A percentile compares a stretch with the other conserved stretches of the same genome.
Evolutionary conservation across 2,797 vertebrate genomes (phyloP).

Genomic region (Sebastolobus alascanus): DNA sequence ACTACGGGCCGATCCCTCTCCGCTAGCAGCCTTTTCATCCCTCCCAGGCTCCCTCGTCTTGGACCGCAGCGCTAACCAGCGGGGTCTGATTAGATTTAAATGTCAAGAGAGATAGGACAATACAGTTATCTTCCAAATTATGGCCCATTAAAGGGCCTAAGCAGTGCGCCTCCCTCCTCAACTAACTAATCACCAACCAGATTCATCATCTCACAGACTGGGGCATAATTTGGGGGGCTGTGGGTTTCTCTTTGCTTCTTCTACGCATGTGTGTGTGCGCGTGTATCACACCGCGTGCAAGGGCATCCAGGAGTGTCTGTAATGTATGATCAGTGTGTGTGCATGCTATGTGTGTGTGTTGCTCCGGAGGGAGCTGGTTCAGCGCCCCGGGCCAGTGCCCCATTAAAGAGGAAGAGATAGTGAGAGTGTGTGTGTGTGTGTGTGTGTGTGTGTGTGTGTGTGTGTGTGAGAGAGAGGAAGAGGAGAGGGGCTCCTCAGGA

Average conservation of each 20-base stretch:
- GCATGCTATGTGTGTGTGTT: slow-evolving; percentile 59
- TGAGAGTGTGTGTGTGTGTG: slow-evolving; percentile 6
- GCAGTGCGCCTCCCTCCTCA: slow-evolving; percentile 73
- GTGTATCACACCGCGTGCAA: slow-evolving; percentile 38
- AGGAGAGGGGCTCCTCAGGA: slow-evolving; percentile 59
- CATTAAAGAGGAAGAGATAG: slow-evolving; percentile 63
- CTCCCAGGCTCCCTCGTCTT: slow-evolving; percentile 64
- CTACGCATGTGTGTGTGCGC: slow-evolving; percentile 19
- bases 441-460: slow-evolving; percentile 1
- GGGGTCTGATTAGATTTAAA: slow-evolving; percentile 82
- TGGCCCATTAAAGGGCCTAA: slow-evolving; percentile 78
- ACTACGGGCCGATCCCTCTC: slow-evolving; percentile 44
- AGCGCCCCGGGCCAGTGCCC: slow-evolving; percentile 66
- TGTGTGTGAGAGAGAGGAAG: neutral
- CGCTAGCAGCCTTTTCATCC: slow-evolving; percentile 52
- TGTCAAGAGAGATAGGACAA: slow-evolving; percentile 82
- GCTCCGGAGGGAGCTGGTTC: slow-evolving; percentile 63
- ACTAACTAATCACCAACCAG: slow-evolving; percentile 76
- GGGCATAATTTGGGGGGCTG: slow-evolving; percentile 65
- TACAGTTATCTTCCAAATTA: slow-evolving; percentile 84
- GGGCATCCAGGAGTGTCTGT: slow-evolving; percentile 62
- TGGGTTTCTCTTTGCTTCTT: slow-evolving; percentile 41
- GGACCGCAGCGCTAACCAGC: slow-evolving; percentile 71
- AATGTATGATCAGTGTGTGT: slow-evolving; percentile 68
- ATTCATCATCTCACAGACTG: slow-evolving; percentile 77